Conservation (phyloP, 92 coral and sea anemone species). For the Heliopora coerulea region DNA sequence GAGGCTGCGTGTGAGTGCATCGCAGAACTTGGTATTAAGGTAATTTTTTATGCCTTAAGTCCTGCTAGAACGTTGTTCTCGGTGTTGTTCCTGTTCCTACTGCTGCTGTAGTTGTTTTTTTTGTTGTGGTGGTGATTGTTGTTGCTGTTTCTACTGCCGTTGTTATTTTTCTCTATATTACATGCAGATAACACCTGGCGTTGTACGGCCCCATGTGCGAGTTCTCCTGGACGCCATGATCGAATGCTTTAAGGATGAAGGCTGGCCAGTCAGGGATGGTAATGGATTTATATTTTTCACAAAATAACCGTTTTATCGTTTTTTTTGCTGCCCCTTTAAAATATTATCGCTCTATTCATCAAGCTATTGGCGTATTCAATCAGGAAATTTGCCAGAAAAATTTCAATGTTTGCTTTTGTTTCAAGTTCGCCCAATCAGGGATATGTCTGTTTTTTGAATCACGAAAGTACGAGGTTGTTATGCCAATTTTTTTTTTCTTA, state of each 20-base stretch:
- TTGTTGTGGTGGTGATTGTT: no score
- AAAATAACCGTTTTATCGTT: neutral
- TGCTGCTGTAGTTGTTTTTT: no score
- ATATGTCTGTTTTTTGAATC: neutral
- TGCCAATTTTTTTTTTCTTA: slow-evolving; percentile 11
- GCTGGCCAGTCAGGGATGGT: slow-evolving; percentile 99
- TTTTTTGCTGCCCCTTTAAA: no score
- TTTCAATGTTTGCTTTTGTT: no score
- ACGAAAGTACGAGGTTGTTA: neutral
- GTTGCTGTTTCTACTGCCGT: no score
- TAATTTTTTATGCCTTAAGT: neutral
- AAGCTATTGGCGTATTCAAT: no score
- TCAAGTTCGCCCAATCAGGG: neutral
- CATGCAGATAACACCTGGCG: slow-evolving; percentile 71
- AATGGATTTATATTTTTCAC: neutral
- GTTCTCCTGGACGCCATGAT: slow-evolving; percentile 79
- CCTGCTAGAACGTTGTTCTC: no score
- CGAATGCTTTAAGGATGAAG: slow-evolving; percentile 89
- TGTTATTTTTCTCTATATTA: neutral
- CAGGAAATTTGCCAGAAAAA: no score
- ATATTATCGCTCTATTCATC: no score
- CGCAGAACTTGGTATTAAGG: slow-evolving; percentile 96
- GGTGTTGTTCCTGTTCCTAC: no score
- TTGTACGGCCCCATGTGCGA: slow-evolving; percentile 66
- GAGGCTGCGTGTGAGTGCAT: slow-evolving; percentile 98